Base-by-base conservation (phyloP, 1,140 invertebrate species). In the Zaprionus taronus region DNA sequence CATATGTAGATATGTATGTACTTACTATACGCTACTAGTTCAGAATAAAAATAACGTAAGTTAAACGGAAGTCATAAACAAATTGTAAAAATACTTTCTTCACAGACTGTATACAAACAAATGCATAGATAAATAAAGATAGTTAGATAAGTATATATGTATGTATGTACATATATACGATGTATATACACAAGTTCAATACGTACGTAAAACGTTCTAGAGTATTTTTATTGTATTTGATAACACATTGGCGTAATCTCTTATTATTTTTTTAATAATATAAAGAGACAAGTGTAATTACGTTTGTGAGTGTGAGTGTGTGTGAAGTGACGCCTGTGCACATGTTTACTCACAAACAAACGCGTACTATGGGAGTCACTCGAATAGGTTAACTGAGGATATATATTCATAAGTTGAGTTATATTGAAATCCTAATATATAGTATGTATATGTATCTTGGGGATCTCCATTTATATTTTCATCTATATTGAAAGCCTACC, bases 221-320 rank as follows among this genome's bases (percentile, higher is more conserved):
- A 53, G 34, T 26, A 49, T 31, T 65, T 24, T 53, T 56, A 41
- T 24, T 17, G 24, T 22, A 24, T 14, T 38, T 38, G 36, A 15
- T 67, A n/a, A 66, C 31, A 51, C 53, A 28, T 67, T 26, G 51
- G 47, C 47, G 17, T 51, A 24, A 51, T 51, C 47, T 51, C 7
- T 47, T 20, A 47, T 47, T 47, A 17, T 17, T 47, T 47, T 47
- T 47, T 2, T 24, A 51, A 51, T 51, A 51, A 17, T 51, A 24
- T 51, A 14, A 5, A 24, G 11, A 51, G 20, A 47, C n/a, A 47
- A 20, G 47, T 51, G 26, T 31, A 31, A n/a, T 56, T 56, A 31
- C 17, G 34, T 63, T 24, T 44, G 36, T 61, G 7, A 9, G n/a
- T 62, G 24, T 34, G 47, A 34, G n/a, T 63, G 49, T 36, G 4